phyloP scores from a whole-genome alignment of 1,140 invertebrate genomes.

The Plutomurus gul region DNA sequence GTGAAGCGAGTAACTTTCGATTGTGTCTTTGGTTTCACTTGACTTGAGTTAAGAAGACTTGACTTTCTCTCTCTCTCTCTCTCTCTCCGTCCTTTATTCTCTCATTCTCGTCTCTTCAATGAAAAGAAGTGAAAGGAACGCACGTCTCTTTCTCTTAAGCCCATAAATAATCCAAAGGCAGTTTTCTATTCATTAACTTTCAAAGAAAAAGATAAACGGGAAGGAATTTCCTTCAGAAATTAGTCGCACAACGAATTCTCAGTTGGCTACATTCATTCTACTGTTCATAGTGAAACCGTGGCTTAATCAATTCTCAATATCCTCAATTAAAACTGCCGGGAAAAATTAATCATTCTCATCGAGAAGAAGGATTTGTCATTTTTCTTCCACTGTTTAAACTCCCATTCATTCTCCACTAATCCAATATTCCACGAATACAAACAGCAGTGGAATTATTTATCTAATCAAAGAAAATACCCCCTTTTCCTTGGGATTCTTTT shows the following conservation, averaged over 20 bases:
- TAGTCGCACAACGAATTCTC: constrained; percentile 18
- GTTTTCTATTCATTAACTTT: constrained; percentile 30
- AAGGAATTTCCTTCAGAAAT: constrained; percentile 9
- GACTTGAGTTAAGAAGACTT: constrained; percentile 14
- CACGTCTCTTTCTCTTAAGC: constrained; percentile 28
- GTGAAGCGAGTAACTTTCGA: constrained; percentile 26
- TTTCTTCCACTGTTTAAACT: background rate
- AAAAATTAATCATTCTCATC: background rate
- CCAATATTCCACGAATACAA: too few species aligned
- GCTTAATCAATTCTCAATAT: constrained; percentile 8
- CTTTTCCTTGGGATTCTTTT: too few species aligned
- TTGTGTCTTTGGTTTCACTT: constrained; percentile 29
- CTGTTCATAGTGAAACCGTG: too few species aligned
- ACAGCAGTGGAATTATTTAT: too few species aligned
- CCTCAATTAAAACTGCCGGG: background rate
- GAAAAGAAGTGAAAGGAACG: constrained; percentile 9
- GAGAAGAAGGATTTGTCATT: background rate
- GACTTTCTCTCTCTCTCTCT: background rate
- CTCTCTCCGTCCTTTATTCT: background rate
- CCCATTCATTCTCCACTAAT: background rate
- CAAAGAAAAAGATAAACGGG: constrained; percentile 20
- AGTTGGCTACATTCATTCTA: constrained; percentile 7
- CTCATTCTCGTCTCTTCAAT: background rate
- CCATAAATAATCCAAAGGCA: constrained; percentile 29
- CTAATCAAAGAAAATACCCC: too few species aligned